A percentile compares a stretch with the other conserved stretches of the same genome.
Evolutionary conservation across 2,888 invertebrate genomes (phyloP).

Genomic region (Heliconius hortense): DNA sequence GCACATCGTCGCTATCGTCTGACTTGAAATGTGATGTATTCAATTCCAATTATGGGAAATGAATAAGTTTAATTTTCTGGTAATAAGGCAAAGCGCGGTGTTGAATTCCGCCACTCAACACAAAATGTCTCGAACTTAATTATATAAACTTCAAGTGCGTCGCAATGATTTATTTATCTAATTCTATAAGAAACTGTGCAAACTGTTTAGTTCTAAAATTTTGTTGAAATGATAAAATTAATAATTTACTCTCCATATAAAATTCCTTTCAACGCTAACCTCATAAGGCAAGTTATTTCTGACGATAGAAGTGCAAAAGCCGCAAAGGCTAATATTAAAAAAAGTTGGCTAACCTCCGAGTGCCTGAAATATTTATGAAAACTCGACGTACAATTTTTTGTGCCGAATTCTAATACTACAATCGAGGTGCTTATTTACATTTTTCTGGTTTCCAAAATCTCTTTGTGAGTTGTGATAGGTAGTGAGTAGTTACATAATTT

Average conservation of each 20-base stretch:
- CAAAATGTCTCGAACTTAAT: not conserved
- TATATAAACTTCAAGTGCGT: not conserved
- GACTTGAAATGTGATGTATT: not conserved
- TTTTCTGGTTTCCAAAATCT: not conserved
- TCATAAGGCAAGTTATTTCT: conserved; percentile 16
- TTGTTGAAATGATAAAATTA: conserved; percentile 8
- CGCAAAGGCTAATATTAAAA: conserved; percentile 27
- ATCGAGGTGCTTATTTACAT: conserved; percentile 6
- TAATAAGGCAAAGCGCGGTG: no score
- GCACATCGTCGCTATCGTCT: not conserved
- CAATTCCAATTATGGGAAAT: not conserved
- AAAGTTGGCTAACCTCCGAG: conserved; percentile 20
- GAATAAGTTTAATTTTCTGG: no score
- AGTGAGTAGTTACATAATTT: no score
- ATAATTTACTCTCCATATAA: conserved; percentile 8
- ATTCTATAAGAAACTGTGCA: not conserved
- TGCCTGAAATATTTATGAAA: conserved; percentile 24
- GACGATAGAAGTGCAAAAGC: conserved; percentile 16
- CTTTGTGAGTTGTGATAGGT: no score
- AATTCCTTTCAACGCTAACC: conserved; percentile 22
- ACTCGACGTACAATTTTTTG: conserved; percentile 2
- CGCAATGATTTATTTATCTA: not conserved
- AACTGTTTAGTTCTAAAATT: not conserved
- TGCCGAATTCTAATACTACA: conserved; percentile 13
- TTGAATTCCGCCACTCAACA: no score